Percentiles rank a stretch among this genome's conserved stretches.
Conservation (phyloP, 2,888 invertebrate species). For the Pocota personata region DNA sequence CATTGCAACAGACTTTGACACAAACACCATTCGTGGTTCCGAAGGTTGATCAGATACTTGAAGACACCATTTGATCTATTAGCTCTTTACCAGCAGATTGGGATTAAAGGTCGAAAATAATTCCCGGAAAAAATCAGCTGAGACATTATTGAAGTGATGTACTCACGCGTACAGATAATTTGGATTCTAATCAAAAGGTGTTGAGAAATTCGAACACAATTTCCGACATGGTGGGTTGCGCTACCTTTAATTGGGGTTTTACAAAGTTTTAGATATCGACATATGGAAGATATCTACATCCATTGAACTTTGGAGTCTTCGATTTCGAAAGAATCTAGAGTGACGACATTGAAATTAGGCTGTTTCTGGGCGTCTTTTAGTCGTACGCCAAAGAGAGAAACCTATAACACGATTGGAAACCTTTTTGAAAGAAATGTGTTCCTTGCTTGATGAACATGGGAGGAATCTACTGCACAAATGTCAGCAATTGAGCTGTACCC, state of each 20-base stretch:
- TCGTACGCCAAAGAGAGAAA: too few relatives aligned
- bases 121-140: background rate
- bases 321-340: background rate
- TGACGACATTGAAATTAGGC: background rate
- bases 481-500: too few relatives aligned
- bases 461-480: too few relatives aligned
- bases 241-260: too few relatives aligned
- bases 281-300: background rate
- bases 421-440: too few relatives aligned
- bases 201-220: background rate
- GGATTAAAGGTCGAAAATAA: background rate
- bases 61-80: background rate
- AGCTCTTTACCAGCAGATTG: background rate
- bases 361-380: background rate
- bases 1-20: constrained; percentile 2
- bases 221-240: background rate
- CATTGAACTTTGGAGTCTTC: background rate
- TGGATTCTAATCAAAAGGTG: background rate
- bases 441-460: too few relatives aligned
- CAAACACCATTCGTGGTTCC: background rate
- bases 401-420: too few relatives aligned
- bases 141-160: background rate
- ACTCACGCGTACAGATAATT: background rate
- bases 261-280: background rate
- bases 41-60: background rate